phyloP scores from a whole-genome alignment of 2,888 invertebrate species.

The Panopea generosa region DNA sequence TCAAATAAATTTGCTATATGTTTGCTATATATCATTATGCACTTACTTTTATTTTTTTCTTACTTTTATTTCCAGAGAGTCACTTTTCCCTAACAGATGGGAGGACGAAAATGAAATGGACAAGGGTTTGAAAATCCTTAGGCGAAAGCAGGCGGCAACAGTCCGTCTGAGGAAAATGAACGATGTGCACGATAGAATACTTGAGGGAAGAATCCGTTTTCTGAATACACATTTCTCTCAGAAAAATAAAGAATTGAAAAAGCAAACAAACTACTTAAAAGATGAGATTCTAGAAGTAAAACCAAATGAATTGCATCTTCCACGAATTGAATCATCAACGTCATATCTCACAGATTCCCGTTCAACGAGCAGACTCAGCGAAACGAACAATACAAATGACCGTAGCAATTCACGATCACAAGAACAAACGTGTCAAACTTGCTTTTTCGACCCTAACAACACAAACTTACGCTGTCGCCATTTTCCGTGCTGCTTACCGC shows the following conservation, averaged over 20 bases:
- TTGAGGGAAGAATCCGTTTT: constrained; percentile 50
- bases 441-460: constrained; percentile 55
- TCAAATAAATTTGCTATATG: too few species aligned
- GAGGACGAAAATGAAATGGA: constrained; percentile 63
- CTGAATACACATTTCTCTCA: constrained; percentile 53
- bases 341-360: constrained; percentile 49
- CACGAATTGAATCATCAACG: constrained; percentile 45
- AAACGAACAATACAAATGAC: constrained; percentile 16
- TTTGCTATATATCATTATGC: too few species aligned
- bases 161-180: constrained; percentile 65
- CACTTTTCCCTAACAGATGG: constrained; percentile 40
- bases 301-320: constrained; percentile 8
- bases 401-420: background rate
- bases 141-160: constrained; percentile 59
- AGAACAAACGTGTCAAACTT: constrained; percentile 46
- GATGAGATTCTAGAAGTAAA: constrained; percentile 54
- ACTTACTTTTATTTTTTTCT: too few species aligned
- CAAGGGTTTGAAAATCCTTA: constrained; percentile 54
- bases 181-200: constrained; percentile 56
- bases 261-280: constrained; percentile 59
- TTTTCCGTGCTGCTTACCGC: constrained; percentile 74
- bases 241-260: constrained; percentile 52
- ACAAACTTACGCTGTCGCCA: constrained; percentile 61
- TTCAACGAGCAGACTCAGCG: constrained; percentile 41
- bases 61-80: constrained; percentile 34